Evolutionary conservation across 2,888 invertebrate genomes (phyloP), one percentile per base, ranked within the genome.

Genomic region (Oscheius onirici): DNA sequence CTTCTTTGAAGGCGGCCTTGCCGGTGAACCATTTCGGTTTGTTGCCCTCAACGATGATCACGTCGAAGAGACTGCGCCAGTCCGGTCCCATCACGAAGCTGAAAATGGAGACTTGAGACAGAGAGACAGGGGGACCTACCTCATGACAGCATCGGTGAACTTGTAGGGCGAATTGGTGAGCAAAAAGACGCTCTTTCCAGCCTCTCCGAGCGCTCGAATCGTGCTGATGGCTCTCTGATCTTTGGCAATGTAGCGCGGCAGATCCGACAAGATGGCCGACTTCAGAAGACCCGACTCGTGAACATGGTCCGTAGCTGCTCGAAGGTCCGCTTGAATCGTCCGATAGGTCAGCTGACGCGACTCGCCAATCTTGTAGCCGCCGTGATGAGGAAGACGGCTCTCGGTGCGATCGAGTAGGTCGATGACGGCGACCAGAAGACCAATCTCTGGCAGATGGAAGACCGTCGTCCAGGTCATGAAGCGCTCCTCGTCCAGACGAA

Each of bases 21-120:
- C 97, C 96, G 22, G 94, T 94, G 88, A 99, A 99, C 91, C 99
- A 99, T 78, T 94, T 88, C 0, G 99, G 99, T 88, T 99, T 99
- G 82, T 92, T 92, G 0, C 97, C 96, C 88, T 97, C 97, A 20
- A 97, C 95, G 3, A 99, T 94, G 79, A 97, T 95, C 84, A 93
- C 94, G 90, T 99, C 96, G 90, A 99, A 99, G 89, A 95, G 97
- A 0, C 92, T 92, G 88, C 92, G 93, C 99, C 99, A 99, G 88
- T 94, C 92, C 1, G 75, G 61, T 26, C 84, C 86, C 52, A 97
- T 94, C 71, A 97, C 90, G 89, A 34, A 34, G 34, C 34, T 34
- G 34, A 34, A 34, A 34, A 3, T 6, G 34, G 34, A 8, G 8
- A 34, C 34, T 6, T 6, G 34, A 34, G 34, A 34, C 34, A 34